Base-by-base conservation (phyloP, 1,140 invertebrate genomes). In the Andricus grossulariae region DNA sequence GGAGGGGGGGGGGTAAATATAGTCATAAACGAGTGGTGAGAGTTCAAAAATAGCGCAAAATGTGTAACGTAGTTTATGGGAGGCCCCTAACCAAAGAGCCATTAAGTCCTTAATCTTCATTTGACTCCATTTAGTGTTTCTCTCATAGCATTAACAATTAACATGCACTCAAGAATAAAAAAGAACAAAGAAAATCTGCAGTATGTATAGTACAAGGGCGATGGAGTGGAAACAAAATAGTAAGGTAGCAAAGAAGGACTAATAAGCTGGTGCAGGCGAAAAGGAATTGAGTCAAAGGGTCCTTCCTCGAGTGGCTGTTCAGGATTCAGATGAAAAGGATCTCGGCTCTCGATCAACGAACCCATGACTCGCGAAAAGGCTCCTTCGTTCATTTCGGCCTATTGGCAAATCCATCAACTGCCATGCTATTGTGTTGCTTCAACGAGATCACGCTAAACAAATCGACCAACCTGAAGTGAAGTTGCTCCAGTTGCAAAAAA, bases 401-500 rank as follows among this genome's bases (percentile, higher is more conserved):
- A 15, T 52, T 52, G 25, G 50, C 21, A 72, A 72, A 72, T 72
- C 71, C 71, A 54, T 72, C 71, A 72, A 25, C 71, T 72, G 50
- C 54, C 51, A 72, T 25, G 50, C 50, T 72, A 52, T 52, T 72
- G 18, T 72, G 21, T 16, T 19, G 39, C 32, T 3, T 45, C 18
- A 72, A 72, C 19, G 49, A 50, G n/a, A 52, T 72, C 50, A 45
- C 39, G 71, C 51, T 51, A 74, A 75, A 60, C 45, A 70, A 75
- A 75, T 70, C 57, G 60, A 21, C 66, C 50, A 57, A 18, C 45
- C 10, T 45, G 50, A 25, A 18, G 32, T 21, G 49, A 57, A 74
- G 21, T 21, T 74, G 21, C 52, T 52, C 18, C 51, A 75, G 57
- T 75, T 39, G 45, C 45, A 75, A 70, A 75, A n/a, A 75, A 75